phyloP scores from a whole-genome alignment of 35 echinoderm and acorn worm species.

The Heliocidaris tuberculata region DNA sequence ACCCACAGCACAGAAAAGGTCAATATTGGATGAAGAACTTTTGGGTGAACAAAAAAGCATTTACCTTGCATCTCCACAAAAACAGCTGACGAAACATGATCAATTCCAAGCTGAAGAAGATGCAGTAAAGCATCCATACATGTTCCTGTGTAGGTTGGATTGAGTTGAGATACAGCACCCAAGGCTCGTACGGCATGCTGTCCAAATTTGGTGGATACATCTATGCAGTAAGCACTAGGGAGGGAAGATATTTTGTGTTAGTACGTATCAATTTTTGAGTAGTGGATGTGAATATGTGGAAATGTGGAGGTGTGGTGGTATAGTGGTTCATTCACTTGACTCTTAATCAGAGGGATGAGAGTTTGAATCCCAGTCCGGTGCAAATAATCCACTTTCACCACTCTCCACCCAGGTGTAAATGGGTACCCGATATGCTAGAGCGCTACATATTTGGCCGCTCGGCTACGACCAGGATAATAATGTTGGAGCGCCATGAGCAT shows the following conservation, averaged over 20 bases:
- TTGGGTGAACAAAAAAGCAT: neutral
- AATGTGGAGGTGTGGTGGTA: no score
- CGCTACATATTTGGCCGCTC: no score
- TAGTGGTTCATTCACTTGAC: no score
- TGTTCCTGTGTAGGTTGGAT: neutral
- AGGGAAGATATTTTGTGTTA: neutral
- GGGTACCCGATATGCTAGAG: no score
- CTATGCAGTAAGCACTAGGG: constrained; percentile 46
- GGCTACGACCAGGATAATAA: no score
- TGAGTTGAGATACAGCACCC: constrained; percentile 25
- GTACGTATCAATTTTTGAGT: neutral
- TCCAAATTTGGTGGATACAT: constrained; percentile 45
- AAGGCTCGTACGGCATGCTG: constrained; percentile 48
- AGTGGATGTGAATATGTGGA: no score
- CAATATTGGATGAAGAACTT: neutral
- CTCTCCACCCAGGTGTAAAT: no score
- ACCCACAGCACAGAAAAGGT: neutral
- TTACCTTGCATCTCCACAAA: constrained; percentile 54
- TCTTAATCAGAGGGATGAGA: no score
- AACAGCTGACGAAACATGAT: constrained; percentile 48
- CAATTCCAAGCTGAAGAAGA: constrained; percentile 44
- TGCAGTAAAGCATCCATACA: constrained; percentile 44
- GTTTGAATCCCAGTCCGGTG: no score
- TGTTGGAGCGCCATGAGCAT: no score
- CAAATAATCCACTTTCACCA: no score